Evolutionary conservation across 1,140 invertebrate genomes (phyloP).

Genomic region (Teleogryllus occipitalis): DNA sequence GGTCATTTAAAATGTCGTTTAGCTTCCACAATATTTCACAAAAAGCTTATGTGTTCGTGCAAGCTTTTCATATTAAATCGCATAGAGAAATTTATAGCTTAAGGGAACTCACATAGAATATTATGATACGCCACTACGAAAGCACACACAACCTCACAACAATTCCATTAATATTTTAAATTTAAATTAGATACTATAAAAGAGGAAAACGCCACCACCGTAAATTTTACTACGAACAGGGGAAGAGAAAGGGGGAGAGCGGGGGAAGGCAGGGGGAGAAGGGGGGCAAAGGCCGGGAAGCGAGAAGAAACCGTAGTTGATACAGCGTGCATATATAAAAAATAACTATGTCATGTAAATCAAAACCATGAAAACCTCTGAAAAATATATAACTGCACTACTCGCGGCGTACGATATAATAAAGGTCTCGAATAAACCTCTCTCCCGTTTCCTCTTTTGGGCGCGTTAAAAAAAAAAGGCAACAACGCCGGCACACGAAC

Average conservation of each 20-base stretch:
- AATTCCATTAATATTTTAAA: constrained; percentile 21
- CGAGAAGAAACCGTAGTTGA: not conserved
- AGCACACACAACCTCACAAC: constrained; percentile 6
- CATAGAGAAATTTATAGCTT: constrained; percentile 15
- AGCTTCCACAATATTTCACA: constrained; percentile 15
- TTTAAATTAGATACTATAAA: constrained; percentile 21
- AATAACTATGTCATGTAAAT: constrained; percentile 17
- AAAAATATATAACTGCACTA: constrained; percentile 2
- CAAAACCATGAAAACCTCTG: constrained; percentile 16
- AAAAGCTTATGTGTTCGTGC: not conserved
- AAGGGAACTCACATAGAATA: constrained; percentile 14
- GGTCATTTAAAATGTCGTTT: constrained; percentile 18
- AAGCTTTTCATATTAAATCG: constrained; percentile 16
- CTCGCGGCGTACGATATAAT: not conserved
- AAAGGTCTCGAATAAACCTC: not conserved
- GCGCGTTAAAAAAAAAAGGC: not conserved
- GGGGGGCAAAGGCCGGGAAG: not conserved
- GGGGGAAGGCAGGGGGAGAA: not conserved
- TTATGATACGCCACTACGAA: constrained; percentile 13
- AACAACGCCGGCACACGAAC: too few species aligned
- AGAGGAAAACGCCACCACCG: constrained; percentile 15
- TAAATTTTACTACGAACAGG: constrained; percentile 14
- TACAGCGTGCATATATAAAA: constrained; percentile 8
- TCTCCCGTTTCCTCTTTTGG: not conserved
- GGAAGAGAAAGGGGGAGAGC: not conserved